These are phyloP conservation scores for Balaeniceps rex DNA, from an alignment of 2,113 vertebrate species.

Conservation along the genomic window DNA sequence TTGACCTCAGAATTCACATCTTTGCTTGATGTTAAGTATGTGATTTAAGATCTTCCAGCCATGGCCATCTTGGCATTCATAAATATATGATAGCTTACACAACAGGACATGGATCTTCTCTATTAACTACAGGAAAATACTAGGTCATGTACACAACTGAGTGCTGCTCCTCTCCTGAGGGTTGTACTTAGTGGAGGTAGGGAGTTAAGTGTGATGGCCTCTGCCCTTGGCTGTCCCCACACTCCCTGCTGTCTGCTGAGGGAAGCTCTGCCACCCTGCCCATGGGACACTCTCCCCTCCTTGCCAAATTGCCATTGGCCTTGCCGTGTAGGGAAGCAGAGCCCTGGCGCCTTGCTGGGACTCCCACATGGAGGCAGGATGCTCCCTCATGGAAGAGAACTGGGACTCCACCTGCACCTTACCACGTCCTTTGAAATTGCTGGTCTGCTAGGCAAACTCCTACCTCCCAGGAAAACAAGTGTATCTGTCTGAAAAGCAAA, in stretches of 20 bases:
- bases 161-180: not conserved
- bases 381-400: too few species aligned
- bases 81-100: not conserved
- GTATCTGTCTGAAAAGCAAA: not conserved
- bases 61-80: not conserved
- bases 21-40: not conserved
- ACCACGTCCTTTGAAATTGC: not conserved
- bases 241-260: not conserved
- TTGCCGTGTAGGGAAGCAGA: not conserved
- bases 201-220: not conserved
- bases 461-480: not conserved
- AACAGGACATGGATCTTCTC: not conserved
- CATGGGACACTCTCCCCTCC: fast-evolving
- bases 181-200: not conserved
- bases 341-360: fast-evolving
- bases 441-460: not conserved
- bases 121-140: not conserved
- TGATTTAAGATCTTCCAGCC: not conserved
- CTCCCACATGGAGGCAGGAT: fast-evolving
- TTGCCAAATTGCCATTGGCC: not conserved
- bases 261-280: not conserved
- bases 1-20: not conserved
- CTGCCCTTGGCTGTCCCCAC: not conserved
- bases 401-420: not conserved
- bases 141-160: not conserved